phyloP scores from a whole-genome alignment of 2,888 invertebrate species.

The Drosophila dives region DNA sequence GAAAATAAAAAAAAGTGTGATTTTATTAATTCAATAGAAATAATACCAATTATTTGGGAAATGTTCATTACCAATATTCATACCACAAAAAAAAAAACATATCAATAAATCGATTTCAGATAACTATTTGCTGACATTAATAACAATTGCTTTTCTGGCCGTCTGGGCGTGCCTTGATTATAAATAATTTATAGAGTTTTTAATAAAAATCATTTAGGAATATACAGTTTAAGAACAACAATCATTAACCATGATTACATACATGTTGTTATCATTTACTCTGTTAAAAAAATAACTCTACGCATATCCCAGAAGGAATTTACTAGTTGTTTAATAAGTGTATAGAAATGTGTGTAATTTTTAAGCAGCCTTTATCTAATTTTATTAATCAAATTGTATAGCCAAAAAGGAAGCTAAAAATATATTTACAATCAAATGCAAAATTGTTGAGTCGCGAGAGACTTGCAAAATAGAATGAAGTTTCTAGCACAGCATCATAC shows the following conservation, averaged over 20 bases:
- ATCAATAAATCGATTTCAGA: background rate
- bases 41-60: background rate
- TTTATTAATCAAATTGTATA: background rate
- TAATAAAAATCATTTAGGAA: background rate
- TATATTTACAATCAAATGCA: constrained; percentile 10
- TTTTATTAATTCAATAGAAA: background rate
- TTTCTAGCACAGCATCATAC: background rate
- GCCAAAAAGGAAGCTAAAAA: constrained; percentile 26
- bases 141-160: background rate
- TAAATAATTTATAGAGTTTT: background rate
- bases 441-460: background rate
- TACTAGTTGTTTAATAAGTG: background rate
- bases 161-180: background rate
- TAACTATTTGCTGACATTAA: background rate
- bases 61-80: background rate
- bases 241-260: background rate
- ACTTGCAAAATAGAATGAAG: background rate
- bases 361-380: constrained; percentile 8
- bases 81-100: too few species aligned
- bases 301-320: background rate
- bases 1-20: background rate
- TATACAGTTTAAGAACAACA: background rate
- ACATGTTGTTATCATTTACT: background rate
- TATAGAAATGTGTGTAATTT: background rate
- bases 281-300: background rate